Evolutionary conservation across 2,113 vertebrate genomes (phyloP), one percentile per base, ranked within the genome.

Genomic region (Microtus richardsoni): DNA sequence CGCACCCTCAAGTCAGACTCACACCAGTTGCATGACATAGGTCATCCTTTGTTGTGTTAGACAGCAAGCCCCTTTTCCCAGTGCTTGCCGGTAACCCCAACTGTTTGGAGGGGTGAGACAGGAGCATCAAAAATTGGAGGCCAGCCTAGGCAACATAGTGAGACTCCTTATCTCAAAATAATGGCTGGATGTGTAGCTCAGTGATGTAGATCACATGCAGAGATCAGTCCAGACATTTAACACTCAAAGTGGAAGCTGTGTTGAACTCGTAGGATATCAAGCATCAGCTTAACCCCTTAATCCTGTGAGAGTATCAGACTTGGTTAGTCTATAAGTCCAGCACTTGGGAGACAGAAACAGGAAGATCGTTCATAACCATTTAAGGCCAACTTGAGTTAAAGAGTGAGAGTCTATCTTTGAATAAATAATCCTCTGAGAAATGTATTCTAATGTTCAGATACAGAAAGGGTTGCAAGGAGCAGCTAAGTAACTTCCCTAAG

Each of bases 401-500:
- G 47, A 71, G 36, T 70, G 44, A 71, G 47, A 52, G 3, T 8
- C 28, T 30, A 47, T 85, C 66, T 71, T 52, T 39, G 22, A 52
- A 87, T 22, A 70, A 88, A 26, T 91, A 82, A 30, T 33, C 39
- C 64, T 88, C 1, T 39, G 26, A 87, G 74, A 73, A 89, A 87
- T 79, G 21, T 58, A 30, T 0, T 95, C 6, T 26, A 44, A 30
- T 74, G 21, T 84, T 93, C 70, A 47, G 26, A 58, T 79, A 70
- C 68, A 24, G 39, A 88, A 75, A 71, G 12, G 26, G 26, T 87
- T 87, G 30, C 58, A 84, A 24, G 88, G 78, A 93, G 17, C 85
- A 78, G 36, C 94, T 89, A 89, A 68, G n/a, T 71, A 39, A 80
- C 77, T 93, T 94, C 60, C 8, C 68, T 36, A 93, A 41, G 41